These are phyloP conservation scores for Dysidea cf. avara DNA, from an alignment of 37 sponge, comb jelly and placozoan genomes.

Conservation along the genomic window DNA sequence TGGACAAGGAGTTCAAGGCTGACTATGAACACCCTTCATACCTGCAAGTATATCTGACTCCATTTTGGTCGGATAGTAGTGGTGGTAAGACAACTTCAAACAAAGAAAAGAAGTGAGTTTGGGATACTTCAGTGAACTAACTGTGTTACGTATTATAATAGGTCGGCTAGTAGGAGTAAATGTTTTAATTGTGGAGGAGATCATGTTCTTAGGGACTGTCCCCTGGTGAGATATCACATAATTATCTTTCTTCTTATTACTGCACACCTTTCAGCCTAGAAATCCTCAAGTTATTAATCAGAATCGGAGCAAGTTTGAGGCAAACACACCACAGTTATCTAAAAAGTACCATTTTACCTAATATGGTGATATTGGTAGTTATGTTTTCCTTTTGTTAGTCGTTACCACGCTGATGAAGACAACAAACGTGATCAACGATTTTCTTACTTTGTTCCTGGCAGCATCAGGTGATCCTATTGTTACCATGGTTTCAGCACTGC, in stretches of 20 bases:
- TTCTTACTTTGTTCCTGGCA: too few species aligned
- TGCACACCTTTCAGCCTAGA: not conserved
- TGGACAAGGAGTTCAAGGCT: not conserved
- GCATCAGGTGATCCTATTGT: not conserved
- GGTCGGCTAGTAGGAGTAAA: not conserved
- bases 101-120: not conserved
- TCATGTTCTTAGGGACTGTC: conserved; percentile 60
- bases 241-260: not conserved
- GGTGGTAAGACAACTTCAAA: not conserved
- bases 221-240: conserved; percentile 16
- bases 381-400: too few species aligned
- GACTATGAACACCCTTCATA: not conserved
- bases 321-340: too few species aligned
- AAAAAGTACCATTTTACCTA: too few species aligned
- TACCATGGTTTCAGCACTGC: not conserved
- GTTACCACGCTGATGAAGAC: too few species aligned
- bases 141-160: too few species aligned
- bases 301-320: too few species aligned
- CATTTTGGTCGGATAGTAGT: conserved; percentile 52
- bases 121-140: too few species aligned
- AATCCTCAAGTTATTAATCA: too few species aligned
- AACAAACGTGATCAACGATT: too few species aligned
- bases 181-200: conserved; percentile 76
- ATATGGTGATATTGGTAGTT: too few species aligned
- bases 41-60: conserved; percentile 41